Percentiles rank a stretch among this genome's conserved stretches.
These are phyloP conservation scores for Eunapius fragilis DNA, from an alignment of 37 sponge, comb jelly and placozoan genomes.

Conservation along the genomic window DNA sequence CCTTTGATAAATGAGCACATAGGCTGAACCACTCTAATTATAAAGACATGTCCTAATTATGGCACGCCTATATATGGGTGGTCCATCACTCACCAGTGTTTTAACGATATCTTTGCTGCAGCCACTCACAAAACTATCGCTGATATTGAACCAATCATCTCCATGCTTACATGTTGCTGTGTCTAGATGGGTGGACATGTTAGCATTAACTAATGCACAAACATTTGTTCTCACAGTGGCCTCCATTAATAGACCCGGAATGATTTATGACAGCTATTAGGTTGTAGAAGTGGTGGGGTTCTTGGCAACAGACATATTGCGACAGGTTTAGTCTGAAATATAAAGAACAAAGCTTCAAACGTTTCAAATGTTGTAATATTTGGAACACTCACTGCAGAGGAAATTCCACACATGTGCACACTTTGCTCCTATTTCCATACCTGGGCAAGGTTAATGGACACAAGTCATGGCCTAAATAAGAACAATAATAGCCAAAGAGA, in stretches of 20 bases:
- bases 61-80: no score
- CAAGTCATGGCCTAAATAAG: no score
- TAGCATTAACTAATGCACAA: not conserved
- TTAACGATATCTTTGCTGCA: not conserved
- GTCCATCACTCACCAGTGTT: not conserved
- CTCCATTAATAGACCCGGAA: not conserved
- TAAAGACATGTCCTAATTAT: no score
- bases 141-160: not conserved
- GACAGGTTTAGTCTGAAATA: not conserved
- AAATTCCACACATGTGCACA: not conserved
- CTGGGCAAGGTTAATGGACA: not conserved
- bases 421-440: not conserved
- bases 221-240: not conserved
- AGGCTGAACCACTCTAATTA: not conserved
- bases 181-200: not conserved
- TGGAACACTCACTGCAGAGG: not conserved
- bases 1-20: not conserved
- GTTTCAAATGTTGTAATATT: not conserved
- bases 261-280: not conserved
- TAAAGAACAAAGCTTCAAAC: no score
- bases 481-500: no score
- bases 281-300: not conserved
- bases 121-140: not conserved
- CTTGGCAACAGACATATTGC: not conserved
- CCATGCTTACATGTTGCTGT: not conserved